These are phyloP conservation scores for Eristalinus aeneus DNA, from an alignment of 2,888 invertebrate species.

Conservation along the genomic window DNA sequence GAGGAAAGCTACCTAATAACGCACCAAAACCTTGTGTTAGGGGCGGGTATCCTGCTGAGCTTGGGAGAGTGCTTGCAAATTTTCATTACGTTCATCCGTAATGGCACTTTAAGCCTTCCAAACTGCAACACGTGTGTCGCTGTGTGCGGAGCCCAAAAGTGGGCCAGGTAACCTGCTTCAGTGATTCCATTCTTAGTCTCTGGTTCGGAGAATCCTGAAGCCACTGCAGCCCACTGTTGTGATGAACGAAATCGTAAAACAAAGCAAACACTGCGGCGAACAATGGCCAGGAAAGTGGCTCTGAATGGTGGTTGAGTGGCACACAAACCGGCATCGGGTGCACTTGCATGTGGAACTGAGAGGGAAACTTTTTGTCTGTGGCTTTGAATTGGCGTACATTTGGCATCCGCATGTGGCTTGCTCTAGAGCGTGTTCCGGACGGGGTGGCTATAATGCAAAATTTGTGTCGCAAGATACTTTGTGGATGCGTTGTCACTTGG, in stretches of 20 bases:
- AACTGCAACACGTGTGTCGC: neutral
- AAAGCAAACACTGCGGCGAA: neutral
- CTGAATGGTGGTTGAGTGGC: neutral
- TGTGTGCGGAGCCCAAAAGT: conserved; percentile 25
- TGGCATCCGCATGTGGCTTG: conserved; percentile 19
- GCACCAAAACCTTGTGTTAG: neutral
- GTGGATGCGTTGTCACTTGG: neutral
- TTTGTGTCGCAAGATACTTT: conserved; percentile 31
- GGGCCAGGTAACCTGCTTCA: conserved; percentile 53
- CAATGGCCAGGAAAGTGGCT: conserved; percentile 11
- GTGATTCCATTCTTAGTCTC: conserved; percentile 34
- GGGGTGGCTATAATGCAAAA: conserved; percentile 22
- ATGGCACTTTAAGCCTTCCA: conserved; percentile 60
- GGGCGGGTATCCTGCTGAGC: neutral
- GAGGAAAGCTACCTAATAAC: conserved; percentile 57
- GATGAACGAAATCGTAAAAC: neutral
- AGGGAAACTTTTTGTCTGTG: conserved; percentile 45
- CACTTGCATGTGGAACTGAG: neutral
- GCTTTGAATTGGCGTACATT: conserved; percentile 39
- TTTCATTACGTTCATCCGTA: conserved; percentile 64
- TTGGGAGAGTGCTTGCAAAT: conserved; percentile 49
- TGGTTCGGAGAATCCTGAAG: conserved; percentile 14
- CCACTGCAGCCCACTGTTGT: neutral
- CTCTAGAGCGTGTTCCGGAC: neutral
- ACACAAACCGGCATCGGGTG: conserved; percentile 12